Percentiles rank a stretch among this genome's conserved stretches.
Evolutionary conservation across 2,888 invertebrate genomes (phyloP).

Genomic region (Oligia latruncula): DNA sequence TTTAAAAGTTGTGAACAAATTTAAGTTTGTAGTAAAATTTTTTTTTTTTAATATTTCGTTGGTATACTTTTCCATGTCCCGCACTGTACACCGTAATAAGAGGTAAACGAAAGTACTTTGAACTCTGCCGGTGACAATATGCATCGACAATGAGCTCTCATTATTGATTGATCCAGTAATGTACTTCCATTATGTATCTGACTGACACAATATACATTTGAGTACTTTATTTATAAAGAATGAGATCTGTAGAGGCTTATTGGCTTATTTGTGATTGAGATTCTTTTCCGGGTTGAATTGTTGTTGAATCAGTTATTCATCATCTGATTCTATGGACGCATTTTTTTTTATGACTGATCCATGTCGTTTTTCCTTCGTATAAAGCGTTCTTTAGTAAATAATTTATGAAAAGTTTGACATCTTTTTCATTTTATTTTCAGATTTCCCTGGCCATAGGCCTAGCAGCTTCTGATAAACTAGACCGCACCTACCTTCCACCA

Average conservation of each 20-base stretch:
- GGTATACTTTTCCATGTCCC: conserved; percentile 12
- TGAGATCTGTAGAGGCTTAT: neutral
- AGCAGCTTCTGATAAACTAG: conserved; percentile 77
- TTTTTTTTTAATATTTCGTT: neutral
- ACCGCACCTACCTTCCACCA: conserved; percentile 82
- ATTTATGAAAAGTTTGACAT: neutral
- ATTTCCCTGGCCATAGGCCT: conserved; percentile 75
- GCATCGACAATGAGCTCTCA: conserved; percentile 13
- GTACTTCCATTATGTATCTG: conserved; percentile 30
- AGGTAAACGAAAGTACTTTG: conserved; percentile 33
- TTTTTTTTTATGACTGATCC: neutral
- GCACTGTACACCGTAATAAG: conserved; percentile 47
- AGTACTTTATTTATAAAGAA: conserved; percentile 6
- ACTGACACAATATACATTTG: conserved; percentile 37
- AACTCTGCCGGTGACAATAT: conserved; percentile 42
- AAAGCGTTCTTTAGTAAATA: neutral
- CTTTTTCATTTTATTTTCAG: conserved; percentile 72
- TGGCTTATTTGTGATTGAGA: conserved; percentile 33
- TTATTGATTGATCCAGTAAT: conserved; percentile 37
- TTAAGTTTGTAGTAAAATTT: neutral
- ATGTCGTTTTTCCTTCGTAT: neutral
- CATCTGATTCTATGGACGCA: neutral
- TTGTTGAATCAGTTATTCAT: neutral
- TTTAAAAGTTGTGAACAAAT: neutral
- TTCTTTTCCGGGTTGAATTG: conserved; percentile 23